These are phyloP conservation scores for Aphidius ervi DNA, from an alignment of 1,140 invertebrate species.

Conservation along the genomic window DNA sequence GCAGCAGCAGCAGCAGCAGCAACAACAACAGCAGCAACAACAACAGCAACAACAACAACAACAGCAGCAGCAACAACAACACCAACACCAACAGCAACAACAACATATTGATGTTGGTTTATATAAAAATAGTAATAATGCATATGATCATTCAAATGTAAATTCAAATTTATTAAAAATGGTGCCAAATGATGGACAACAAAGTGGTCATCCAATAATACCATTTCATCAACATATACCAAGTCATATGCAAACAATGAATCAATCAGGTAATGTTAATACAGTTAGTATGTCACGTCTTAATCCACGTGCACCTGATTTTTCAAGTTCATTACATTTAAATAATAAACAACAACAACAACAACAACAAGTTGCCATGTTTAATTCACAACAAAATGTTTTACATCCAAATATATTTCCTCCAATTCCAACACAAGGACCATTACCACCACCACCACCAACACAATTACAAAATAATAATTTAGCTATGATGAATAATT, in stretches of 20 bases:
- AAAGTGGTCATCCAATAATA: slow-evolving; percentile 36
- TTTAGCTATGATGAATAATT: slow-evolving; percentile 39
- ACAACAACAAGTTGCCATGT: slow-evolving; percentile 48
- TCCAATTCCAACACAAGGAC: slow-evolving; percentile 41
- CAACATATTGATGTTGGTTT: slow-evolving; percentile 27
- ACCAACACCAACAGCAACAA: slow-evolving; percentile 16
- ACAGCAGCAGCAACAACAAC: slow-evolving; percentile 15
- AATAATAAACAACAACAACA: slow-evolving; percentile 39
- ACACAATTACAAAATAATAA: slow-evolving; percentile 37
- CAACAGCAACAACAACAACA: slow-evolving; percentile 27
- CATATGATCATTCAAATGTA: slow-evolving; percentile 44
- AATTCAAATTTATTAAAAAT: slow-evolving; percentile 50
- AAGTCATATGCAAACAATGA: slow-evolving; percentile 48
- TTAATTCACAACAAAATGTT: slow-evolving; percentile 38
- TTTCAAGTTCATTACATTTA: slow-evolving; percentile 57
- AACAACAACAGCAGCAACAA: slow-evolving; percentile 23
- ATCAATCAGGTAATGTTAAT: slow-evolving; percentile 41
- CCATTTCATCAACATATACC: slow-evolving; percentile 48
- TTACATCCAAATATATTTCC: slow-evolving; percentile 47
- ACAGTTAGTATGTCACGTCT: slow-evolving; percentile 68
- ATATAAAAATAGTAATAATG: slow-evolving; percentile 31
- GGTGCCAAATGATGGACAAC: slow-evolving; percentile 42
- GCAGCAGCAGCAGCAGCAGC: too few relatives aligned
- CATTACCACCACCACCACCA: slow-evolving; percentile 44
- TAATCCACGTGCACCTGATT: slow-evolving; percentile 85